A percentile compares a stretch with the other conserved stretches of the same genome.
Evolutionary conservation across 2,797 vertebrate species (phyloP).

Genomic region (Eptatretus atami): DNA sequence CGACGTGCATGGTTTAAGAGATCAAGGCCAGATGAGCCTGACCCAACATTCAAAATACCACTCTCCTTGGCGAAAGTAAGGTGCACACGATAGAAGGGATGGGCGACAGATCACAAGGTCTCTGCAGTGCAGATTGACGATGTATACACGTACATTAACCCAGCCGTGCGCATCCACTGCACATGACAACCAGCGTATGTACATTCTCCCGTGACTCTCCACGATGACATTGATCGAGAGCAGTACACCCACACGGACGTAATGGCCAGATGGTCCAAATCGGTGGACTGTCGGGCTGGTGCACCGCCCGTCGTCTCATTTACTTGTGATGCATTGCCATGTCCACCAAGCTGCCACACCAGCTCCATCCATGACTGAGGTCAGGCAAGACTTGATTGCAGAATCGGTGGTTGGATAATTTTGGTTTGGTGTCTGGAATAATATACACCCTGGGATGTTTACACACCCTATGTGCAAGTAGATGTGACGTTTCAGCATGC

Average conservation of each 20-base stretch:
- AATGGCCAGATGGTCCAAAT: constrained; percentile 25
- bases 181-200: constrained; percentile 54
- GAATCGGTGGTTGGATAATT: too few species aligned
- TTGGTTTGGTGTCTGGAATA: too few species aligned
- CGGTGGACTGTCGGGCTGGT: background rate
- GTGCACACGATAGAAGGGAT: constrained; percentile 63
- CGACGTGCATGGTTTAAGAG: constrained; percentile 73
- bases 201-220: constrained; percentile 45
- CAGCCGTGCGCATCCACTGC: constrained; percentile 40
- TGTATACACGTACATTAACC: constrained; percentile 55
- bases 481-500: too few species aligned
- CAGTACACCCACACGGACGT: constrained; percentile 37
- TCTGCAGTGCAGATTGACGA: constrained; percentile 52
- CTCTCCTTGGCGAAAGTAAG: constrained; percentile 51
- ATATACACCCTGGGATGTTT: too few species aligned
- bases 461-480: too few species aligned
- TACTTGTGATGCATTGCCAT: too few species aligned
- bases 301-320: background rate
- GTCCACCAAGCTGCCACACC: too few species aligned
- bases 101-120: constrained; percentile 57
- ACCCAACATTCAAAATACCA: constrained; percentile 59
- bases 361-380: too few species aligned
- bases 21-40: constrained; percentile 46
- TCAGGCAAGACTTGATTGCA: too few species aligned
- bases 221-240: constrained; percentile 37